A percentile compares a stretch with the other conserved stretches of the same genome.
Evolutionary conservation across 2,113 vertebrate genomes (phyloP).

Genomic region (Saccopteryx bilineata): DNA sequence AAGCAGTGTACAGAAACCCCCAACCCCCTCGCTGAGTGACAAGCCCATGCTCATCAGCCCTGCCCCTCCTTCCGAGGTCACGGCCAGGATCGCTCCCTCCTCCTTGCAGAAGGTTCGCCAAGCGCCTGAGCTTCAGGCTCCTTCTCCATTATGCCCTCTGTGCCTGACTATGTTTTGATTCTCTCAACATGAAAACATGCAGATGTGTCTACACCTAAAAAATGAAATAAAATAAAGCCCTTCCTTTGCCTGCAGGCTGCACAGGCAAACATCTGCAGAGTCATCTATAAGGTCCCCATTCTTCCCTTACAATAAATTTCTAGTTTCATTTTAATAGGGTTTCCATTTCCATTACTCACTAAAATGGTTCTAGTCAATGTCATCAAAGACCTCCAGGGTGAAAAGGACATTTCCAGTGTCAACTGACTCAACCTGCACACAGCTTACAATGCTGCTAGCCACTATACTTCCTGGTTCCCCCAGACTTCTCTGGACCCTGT

Average conservation of each 20-base stretch:
- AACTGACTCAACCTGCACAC: fast-evolving
- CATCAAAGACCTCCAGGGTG: neutral
- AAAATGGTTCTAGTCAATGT: neutral
- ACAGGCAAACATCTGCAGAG: neutral
- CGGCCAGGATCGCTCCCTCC: neutral
- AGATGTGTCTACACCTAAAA: neutral
- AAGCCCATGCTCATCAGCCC: fast-evolving
- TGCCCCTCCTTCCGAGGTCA: neutral
- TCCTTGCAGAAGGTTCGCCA: neutral
- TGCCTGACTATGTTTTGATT: neutral
- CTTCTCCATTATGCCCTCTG: neutral
- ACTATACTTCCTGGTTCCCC: fast-evolving
- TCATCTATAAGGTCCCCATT: neutral
- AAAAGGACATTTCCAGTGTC: neutral
- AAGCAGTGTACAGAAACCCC: fast-evolving
- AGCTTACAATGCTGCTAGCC: neutral
- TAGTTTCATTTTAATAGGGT: neutral
- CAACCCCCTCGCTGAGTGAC: fast-evolving
- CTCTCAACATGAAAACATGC: neutral
- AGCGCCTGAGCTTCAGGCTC: neutral
- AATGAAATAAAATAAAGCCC: neutral
- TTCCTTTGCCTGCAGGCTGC: fast-evolving
- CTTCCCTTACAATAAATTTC: neutral
- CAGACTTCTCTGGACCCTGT: neutral
- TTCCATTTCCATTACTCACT: neutral